Base-by-base conservation (phyloP, 2,113 vertebrate genomes). In the Gobio gobio region DNA sequence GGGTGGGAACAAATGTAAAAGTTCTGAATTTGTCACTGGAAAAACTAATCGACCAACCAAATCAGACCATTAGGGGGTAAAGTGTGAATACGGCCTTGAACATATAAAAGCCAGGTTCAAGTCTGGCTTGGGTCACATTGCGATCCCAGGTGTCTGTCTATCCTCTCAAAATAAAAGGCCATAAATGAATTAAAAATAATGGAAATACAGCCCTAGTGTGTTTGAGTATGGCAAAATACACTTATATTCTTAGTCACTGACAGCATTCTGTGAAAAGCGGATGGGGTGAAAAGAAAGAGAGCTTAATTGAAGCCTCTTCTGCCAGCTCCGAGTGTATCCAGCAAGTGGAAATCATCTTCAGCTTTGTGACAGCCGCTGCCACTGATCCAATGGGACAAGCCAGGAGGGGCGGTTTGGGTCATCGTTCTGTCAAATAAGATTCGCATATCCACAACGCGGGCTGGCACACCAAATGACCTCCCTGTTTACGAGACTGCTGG, bases 361-460 rank as follows among this genome's bases (percentile, higher is more conserved):
- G 26, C 56, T 13, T 22, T 80, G 66, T 87, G 86, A 83, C 68
- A 74, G 36, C 56, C 73, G 3, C 72, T 72, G 58, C 66, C 61
- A 49, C 83, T 85, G 81, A 85, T 87, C 76, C 76, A 63, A 77
- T 73, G 49, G 66, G 87, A 86, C 87, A 87, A 51, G 79, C 74
- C 54, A 56, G 54, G 70, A 54, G 75, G 29, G 76, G 51, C 29
- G 40, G 80, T 56, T 59, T 58, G 51, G 72, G 49, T 70, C 81
- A 87, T 83, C 63, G 59, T 81, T 58, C 85, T 79, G 86, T 86
- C 85, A 86, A 33, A 78, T 63, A 70, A 88, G 83, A 86, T 82
- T 82, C 80, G 47, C 22, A 54, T 63, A 82, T 51, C 49, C 78
- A 85, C 76, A 6, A 20, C 47, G 10, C 8, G 24, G 40, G 18